Percentiles rank a stretch among this genome's conserved stretches.
Conservation (phyloP, 2,113 vertebrate genomes). For the Pelecanus crispus region DNA sequence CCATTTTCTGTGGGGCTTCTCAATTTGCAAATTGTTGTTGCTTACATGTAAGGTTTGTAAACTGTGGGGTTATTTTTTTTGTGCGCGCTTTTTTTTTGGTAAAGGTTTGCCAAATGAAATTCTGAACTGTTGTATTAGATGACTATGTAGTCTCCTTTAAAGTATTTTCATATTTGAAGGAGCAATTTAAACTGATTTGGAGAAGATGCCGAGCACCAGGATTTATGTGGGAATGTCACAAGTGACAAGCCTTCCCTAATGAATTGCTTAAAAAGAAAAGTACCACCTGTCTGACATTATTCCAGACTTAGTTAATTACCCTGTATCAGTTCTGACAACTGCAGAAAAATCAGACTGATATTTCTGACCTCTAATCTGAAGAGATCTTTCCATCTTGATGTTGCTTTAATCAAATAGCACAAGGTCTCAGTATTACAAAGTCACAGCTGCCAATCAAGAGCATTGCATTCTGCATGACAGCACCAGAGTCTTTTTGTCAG, state of each 20-base stretch:
- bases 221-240: slow-evolving; percentile 15
- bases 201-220: background rate
- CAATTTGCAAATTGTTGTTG: background rate
- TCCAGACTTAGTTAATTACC: slow-evolving; percentile 31
- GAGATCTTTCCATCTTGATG: background rate
- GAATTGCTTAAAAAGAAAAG: slow-evolving; percentile 37
- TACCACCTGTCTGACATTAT: slow-evolving; percentile 39
- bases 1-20: background rate
- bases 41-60: background rate
- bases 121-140: background rate
- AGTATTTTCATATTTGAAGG: background rate
- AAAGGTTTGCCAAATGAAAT: background rate
- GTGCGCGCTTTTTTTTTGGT: background rate
- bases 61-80: background rate
- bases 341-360: slow-evolving; percentile 4
- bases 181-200: background rate
- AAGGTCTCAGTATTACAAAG: background rate
- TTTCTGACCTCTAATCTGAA: slow-evolving; percentile 40
- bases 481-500: background rate
- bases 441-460: background rate
- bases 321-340: slow-evolving; percentile 35
- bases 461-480: background rate
- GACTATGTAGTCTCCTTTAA: background rate
- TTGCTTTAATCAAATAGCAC: slow-evolving; percentile 38
- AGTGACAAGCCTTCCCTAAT: slow-evolving; percentile 24